phyloP scores from a whole-genome alignment of 2,888 invertebrate genomes.

The Hirtodrosophila cameraria region DNA sequence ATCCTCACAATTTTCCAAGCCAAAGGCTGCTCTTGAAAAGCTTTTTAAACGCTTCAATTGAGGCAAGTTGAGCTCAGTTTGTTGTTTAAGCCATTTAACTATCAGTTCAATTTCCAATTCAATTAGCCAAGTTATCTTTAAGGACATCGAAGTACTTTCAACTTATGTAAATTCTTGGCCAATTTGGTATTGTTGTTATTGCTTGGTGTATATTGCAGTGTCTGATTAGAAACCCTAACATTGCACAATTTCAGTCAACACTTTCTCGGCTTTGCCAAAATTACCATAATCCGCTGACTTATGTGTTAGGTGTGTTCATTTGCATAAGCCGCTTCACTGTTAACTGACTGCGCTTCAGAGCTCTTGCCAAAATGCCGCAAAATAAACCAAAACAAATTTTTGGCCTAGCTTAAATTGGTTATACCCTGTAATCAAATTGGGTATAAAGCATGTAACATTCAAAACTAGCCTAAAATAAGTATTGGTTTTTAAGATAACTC shows the following conservation, averaged over 20 bases:
- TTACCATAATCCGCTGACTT: conserved; percentile 74
- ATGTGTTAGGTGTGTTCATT: conserved; percentile 48
- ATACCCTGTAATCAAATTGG: too few species aligned
- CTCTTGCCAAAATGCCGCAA: conserved; percentile 5
- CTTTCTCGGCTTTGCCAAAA: conserved; percentile 18
- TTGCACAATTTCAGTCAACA: conserved; percentile 51
- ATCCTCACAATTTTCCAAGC: conserved; percentile 14
- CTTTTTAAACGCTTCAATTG: conserved; percentile 8
- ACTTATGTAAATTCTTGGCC: conserved; percentile 20
- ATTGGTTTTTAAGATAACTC: too few species aligned
- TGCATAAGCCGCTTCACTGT: conserved; percentile 64
- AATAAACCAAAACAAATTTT: neutral
- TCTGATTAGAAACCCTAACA: conserved; percentile 51
- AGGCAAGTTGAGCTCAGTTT: neutral
- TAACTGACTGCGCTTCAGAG: neutral
- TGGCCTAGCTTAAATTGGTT: too few species aligned
- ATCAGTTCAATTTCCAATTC: conserved; percentile 21
- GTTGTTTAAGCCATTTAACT: neutral
- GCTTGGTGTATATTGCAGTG: conserved; percentile 24
- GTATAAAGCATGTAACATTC: too few species aligned
- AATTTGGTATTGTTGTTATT: conserved; percentile 5
- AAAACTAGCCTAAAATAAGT: too few species aligned
- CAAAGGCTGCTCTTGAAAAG: neutral
- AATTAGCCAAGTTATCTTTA: conserved; percentile 38
- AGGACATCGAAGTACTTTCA: conserved; percentile 18